Evolutionary conservation across 2,113 vertebrate genomes (phyloP).

Genomic region (Pyxicephalus adspersus): DNA sequence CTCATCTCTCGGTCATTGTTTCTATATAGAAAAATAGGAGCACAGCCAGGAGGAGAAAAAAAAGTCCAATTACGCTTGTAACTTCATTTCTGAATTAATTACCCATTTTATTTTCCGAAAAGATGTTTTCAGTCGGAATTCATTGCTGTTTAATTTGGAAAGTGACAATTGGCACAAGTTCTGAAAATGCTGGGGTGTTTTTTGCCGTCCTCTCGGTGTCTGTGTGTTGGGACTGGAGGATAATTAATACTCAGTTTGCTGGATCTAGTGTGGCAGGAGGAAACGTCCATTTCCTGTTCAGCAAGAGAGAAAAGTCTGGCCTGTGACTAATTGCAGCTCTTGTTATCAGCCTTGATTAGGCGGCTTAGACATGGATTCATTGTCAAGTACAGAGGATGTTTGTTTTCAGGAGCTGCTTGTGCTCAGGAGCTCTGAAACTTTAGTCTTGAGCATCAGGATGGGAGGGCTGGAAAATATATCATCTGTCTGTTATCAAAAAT

Average conservation of each 20-base stretch:
- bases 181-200: conserved; percentile 35
- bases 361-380: conserved; percentile 31
- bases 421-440: conserved; percentile 9
- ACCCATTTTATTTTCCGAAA: conserved; percentile 41
- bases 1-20: conserved; percentile 3
- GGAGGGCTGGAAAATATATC: conserved; percentile 21
- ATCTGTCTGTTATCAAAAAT: not conserved
- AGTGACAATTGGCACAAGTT: conserved; percentile 29
- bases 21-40: not conserved
- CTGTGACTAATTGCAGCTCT: conserved; percentile 49
- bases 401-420: conserved; percentile 18
- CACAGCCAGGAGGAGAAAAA: not conserved
- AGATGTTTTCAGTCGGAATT: conserved; percentile 29
- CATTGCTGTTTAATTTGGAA: conserved; percentile 33
- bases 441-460: conserved; percentile 12
- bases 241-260: conserved; percentile 54
- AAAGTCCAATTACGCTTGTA: conserved; percentile 37
- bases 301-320: conserved; percentile 17
- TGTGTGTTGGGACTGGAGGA: conserved; percentile 2
- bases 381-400: conserved; percentile 47
- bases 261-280: conserved; percentile 40
- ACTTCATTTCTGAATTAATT: conserved; percentile 48
- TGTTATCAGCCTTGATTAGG: conserved; percentile 42
- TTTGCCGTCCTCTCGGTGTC: conserved; percentile 27
- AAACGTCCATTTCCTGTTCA: conserved; percentile 42